Evolutionary conservation across 1,140 invertebrate genomes (phyloP), one percentile per base, ranked within the genome.

Genomic region (Drosophila repletoides): DNA sequence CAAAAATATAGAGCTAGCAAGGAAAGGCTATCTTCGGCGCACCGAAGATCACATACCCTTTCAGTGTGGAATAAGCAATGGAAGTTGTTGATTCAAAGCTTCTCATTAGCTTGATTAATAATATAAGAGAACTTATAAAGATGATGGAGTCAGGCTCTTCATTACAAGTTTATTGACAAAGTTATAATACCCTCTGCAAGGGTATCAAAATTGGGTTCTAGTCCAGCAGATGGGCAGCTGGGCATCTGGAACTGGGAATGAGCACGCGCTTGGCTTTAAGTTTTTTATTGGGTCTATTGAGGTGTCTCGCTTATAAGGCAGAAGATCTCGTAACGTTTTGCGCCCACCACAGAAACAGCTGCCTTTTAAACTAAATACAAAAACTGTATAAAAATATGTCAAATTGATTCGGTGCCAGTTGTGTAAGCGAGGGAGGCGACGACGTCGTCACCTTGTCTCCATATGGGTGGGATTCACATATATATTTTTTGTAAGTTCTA

Each of bases 371-470:
- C 3, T 9, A 5, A 4, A 6, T 43, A 43, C 21, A 26, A 43
- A 40, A 17, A 40, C 5, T 34, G 24, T 49, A 55, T 10, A 5
- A n/a, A 14, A n/a, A 14, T 22, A 33, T 69, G 41, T 28, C 14
- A 38, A 51, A 29, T 51, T 60, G 24, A 5, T 48, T 31, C 2
- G 45, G 21, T 55, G 15, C n/a, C 58, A 72, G 43, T 71, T 72
- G 68, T 71, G 69, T 64, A 71, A 72, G 58, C 55, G 59, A 10
- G 45, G 45, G 45, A 48, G 45, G 45, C 41, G 19, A 28, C 26
- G 26, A 36, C 21, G 48, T 36, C 31, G 14, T 15, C 31, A 22
- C 19, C 19, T 29, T 19, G 15, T 33, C 46, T 36, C 19, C 46
- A 34, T 12, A 49, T 22, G 46, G 31, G n/a, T n/a, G n/a, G 14